Evolutionary conservation across 1,140 invertebrate genomes (phyloP), one percentile per base, ranked within the genome.

Genomic region (Battus philenor): DNA sequence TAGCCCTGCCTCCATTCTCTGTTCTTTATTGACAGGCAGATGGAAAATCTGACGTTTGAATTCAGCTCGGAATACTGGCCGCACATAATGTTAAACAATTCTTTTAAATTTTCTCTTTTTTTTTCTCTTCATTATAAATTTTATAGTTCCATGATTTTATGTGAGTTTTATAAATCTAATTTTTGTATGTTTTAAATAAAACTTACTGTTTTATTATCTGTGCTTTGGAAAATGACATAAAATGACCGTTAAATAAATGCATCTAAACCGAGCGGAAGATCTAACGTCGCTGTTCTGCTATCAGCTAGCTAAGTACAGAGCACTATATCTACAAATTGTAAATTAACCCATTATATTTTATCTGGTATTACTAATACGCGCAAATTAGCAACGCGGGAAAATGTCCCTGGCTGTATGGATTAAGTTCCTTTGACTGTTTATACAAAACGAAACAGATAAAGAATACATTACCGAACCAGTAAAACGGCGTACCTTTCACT

Each of bases 41-140:
- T 41, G 38, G 38, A 41, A 41, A 41, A 41, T 41, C 38, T 41
- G 38, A 41, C 38, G 38, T 41, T 41, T 41, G 38, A 27, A 41
- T 41, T 41, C 38, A 27, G 4, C 38, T 27, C 24, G 5, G 17
- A 36, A 36, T 36, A 36, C 33, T 36, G 33, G 17, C 33, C 15
- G 9, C 1, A 20, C 17, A 16, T 20, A 12, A 24, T 24, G 22
- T 24, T 24, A 24, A 24, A 24, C 9, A 2, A 1, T 24, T 24
- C 17, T 33, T 33, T 32, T n/a, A n/a, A n/a, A n/a, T n/a, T n/a
- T n/a, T n/a, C n/a, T n/a, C n/a, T n/a, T n/a, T n/a, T n/a, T 30
- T 4, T 12, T 12, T 30, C 11, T 30, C 13, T 30, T 30, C 11
- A 12, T 12, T 11, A 29, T 10, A 29, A 8, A 9, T n/a, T n/a